Conservation (phyloP, 2,113 vertebrate genomes). For the Lathamus discolor region DNA sequence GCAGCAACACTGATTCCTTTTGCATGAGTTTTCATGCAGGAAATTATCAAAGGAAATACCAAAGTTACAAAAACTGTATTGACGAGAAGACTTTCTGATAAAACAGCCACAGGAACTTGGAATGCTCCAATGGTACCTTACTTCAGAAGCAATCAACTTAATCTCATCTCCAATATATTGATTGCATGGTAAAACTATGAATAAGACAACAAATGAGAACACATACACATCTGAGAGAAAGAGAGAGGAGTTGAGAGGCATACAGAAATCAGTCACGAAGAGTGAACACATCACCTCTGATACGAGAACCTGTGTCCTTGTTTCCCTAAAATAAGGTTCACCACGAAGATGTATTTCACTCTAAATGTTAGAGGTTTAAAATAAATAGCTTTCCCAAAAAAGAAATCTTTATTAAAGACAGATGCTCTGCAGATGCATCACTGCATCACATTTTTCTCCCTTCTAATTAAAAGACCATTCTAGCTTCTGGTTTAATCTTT, state of each 20-base stretch:
- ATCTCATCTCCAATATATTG: neutral
- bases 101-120: neutral
- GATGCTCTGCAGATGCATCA: slow-evolving; percentile 3
- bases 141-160: neutral
- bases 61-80: neutral
- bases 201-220: neutral
- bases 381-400: neutral
- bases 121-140: neutral
- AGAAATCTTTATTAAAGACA: slow-evolving; percentile 14
- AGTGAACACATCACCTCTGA: neutral
- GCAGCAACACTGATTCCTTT: neutral
- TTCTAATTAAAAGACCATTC: slow-evolving; percentile 5
- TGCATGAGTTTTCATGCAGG: neutral
- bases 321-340: neutral
- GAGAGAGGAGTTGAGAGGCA: neutral
- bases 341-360: neutral
- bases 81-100: neutral
- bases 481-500: neutral
- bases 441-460: neutral
- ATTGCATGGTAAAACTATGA: neutral
- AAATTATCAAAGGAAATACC: neutral
- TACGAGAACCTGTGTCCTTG: neutral
- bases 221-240: neutral
- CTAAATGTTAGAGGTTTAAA: neutral
- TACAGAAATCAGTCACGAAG: neutral